Evolutionary conservation across 2,113 vertebrate species (phyloP).

Genomic region (Alouatta palliata): DNA sequence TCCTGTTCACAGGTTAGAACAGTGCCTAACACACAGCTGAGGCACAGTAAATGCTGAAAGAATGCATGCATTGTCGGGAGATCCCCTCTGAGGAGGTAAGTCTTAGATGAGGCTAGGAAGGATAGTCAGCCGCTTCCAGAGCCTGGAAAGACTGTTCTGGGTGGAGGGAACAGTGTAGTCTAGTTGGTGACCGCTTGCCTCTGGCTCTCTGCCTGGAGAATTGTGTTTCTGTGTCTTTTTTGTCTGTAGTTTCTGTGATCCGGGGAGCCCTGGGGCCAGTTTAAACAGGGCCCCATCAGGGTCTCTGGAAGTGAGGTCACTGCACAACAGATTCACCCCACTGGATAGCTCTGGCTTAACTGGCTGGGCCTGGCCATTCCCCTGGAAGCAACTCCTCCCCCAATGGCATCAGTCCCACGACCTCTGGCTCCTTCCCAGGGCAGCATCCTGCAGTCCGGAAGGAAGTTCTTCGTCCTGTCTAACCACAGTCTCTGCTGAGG

Average conservation of each 20-base stretch:
- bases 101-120: neutral
- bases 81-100: neutral
- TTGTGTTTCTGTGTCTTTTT: neutral
- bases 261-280: neutral
- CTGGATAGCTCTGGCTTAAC: neutral
- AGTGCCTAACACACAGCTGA: neutral
- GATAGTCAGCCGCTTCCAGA: neutral
- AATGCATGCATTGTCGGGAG: neutral
- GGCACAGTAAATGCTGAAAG: neutral
- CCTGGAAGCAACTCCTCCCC: neutral
- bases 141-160: neutral
- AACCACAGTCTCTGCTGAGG: constrained; percentile 48
- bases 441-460: constrained; percentile 46
- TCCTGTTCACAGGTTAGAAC: neutral
- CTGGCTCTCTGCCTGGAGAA: neutral
- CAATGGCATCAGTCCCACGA: neutral
- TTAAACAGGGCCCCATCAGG: neutral
- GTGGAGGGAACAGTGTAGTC: neutral
- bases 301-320: constrained; percentile 28
- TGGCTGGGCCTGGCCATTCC: neutral
- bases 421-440: constrained; percentile 60
- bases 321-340: neutral
- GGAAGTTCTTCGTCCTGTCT: constrained; percentile 66
- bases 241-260: constrained; percentile 18
- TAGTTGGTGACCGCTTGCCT: neutral